Percentiles rank a stretch among this genome's conserved stretches.
Evolutionary conservation across 1,140 invertebrate genomes (phyloP).

Genomic region (Pseudomyrmex concolor): DNA sequence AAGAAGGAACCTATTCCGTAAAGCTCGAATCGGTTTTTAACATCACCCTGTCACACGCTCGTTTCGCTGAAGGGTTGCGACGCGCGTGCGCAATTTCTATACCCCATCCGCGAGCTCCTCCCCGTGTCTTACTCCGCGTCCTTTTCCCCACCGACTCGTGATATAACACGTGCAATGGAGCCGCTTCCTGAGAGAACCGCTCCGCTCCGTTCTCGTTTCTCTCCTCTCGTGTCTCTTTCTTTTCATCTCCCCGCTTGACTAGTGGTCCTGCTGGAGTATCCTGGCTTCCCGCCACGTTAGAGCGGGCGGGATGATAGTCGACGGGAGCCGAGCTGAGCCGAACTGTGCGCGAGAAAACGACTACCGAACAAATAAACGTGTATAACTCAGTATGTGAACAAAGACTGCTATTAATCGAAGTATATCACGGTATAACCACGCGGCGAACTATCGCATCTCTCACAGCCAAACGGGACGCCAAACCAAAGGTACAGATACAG

Average conservation of each 20-base stretch:
- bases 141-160: constrained; percentile 13
- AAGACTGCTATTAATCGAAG: constrained; percentile 75
- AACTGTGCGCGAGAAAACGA: constrained; percentile 30
- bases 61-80: constrained; percentile 55
- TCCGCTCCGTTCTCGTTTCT: constrained; percentile 43
- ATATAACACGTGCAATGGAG: constrained; percentile 35
- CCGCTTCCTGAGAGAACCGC: constrained; percentile 34
- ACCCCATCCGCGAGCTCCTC: constrained; percentile 37
- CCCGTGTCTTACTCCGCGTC: not conserved
- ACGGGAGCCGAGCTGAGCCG: constrained; percentile 77
- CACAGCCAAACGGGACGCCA: constrained; percentile 75
- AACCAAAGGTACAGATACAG: constrained; percentile 82
- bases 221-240: constrained; percentile 49
- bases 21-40: constrained; percentile 57
- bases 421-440: too few relatives aligned
- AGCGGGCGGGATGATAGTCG: constrained; percentile 80
- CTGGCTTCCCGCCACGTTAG: constrained; percentile 83
- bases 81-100: constrained; percentile 62
- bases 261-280: constrained; percentile 77
- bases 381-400: constrained; percentile 64
- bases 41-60: not conserved
- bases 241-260: constrained; percentile 70
- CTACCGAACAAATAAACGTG: too few relatives aligned
- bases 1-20: constrained; percentile 31
- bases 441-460: too few relatives aligned